phyloP scores from a whole-genome alignment of 2,888 invertebrate species.

The Agrochola lota region DNA sequence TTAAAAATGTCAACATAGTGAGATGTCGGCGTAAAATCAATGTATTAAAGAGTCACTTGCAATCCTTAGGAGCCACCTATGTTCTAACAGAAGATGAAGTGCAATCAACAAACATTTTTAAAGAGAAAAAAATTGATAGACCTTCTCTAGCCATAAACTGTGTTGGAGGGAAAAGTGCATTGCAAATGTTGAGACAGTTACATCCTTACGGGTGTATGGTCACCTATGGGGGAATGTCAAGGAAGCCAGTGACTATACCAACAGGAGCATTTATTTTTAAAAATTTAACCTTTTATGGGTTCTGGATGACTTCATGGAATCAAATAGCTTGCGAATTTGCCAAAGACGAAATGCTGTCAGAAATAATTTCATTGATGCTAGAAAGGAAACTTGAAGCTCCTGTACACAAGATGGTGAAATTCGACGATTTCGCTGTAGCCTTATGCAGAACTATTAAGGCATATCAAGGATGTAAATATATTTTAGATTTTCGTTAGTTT shows the following conservation, averaged over 20 bases:
- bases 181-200: constrained; percentile 95
- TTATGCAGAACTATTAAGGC: constrained; percentile 93
- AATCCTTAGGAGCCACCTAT: constrained; percentile 94
- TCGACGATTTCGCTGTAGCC: constrained; percentile 94
- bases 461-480: constrained; percentile 94
- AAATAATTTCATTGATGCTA: constrained; percentile 93
- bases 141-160: constrained; percentile 98
- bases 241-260: constrained; percentile 96
- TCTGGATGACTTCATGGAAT: constrained; percentile 99
- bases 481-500: constrained; percentile 91
- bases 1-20: constrained; percentile 96
- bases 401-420: constrained; percentile 93
- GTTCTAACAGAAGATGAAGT: constrained; percentile 93
- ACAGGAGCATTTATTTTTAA: constrained; percentile 96
- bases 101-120: constrained; percentile 81
- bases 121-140: constrained; percentile 88
- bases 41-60: constrained; percentile 92
- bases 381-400: constrained; percentile 94
- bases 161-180: constrained; percentile 96
- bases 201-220: constrained; percentile 95
- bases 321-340: constrained; percentile 91
- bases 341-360: constrained; percentile 93
- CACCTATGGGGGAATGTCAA: constrained; percentile 99
- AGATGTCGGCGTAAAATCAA: constrained; percentile 94
- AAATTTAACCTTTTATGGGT: constrained; percentile 95